phyloP scores from a whole-genome alignment of 2,797 vertebrate genomes.

The Chrosomus eos region DNA sequence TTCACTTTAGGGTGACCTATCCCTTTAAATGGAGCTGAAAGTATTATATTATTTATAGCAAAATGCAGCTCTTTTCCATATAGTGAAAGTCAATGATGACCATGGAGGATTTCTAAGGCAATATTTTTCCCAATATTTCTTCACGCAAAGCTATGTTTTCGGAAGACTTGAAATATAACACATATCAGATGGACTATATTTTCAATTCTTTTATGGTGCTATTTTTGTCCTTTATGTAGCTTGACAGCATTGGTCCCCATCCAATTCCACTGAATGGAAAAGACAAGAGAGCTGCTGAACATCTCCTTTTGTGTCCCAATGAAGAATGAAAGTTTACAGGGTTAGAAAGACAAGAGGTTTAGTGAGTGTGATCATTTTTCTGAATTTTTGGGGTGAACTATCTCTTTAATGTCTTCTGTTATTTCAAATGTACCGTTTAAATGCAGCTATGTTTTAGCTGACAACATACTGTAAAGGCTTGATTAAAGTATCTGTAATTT shows the following conservation, averaged over 20 bases:
- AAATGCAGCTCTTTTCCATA: background rate
- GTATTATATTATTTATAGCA: background rate
- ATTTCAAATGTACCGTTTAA: background rate
- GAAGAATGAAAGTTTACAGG: conserved; percentile 1
- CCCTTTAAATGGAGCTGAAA: background rate
- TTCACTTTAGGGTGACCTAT: background rate
- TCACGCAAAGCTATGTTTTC: background rate
- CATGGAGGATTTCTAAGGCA: background rate
- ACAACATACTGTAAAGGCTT: conserved; percentile 10
- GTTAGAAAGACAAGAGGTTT: background rate
- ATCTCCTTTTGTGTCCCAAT: background rate
- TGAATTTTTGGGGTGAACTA: background rate
- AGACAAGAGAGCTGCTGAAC: background rate
- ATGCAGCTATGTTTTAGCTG: background rate
- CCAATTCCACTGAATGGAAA: background rate
- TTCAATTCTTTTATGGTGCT: background rate
- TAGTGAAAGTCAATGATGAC: background rate
- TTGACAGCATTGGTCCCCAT: background rate
- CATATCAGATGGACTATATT: background rate
- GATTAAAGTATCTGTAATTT: background rate
- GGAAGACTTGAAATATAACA: background rate
- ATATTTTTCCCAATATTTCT: background rate
- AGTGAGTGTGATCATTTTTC: conserved; percentile 3
- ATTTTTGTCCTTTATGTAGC: background rate
- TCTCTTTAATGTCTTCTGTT: conserved; percentile 6